These are phyloP conservation scores for Gephyroberyx darwinii DNA, from an alignment of 2,797 vertebrate species.

Conservation along the genomic window DNA sequence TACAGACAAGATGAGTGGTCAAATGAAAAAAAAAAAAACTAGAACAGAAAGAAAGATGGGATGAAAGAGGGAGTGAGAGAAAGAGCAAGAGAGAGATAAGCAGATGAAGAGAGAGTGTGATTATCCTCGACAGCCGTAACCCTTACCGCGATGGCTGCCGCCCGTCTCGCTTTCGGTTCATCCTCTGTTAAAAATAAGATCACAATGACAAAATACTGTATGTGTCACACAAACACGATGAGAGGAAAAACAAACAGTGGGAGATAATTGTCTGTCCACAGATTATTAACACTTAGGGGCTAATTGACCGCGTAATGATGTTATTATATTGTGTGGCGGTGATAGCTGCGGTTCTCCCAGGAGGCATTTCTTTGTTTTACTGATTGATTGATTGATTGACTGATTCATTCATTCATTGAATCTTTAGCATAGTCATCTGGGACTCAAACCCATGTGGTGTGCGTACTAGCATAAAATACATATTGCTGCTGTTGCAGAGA, in stretches of 20 bases:
- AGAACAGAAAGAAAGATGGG: not conserved
- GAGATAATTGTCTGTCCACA: not conserved
- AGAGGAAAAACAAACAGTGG: slow-evolving; percentile 8
- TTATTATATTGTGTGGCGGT: slow-evolving; percentile 11
- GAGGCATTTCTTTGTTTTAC: not conserved
- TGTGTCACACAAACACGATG: not conserved
- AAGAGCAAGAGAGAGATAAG: too few relatives aligned
- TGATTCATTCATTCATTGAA: not conserved
- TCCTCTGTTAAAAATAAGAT: slow-evolving; percentile 70
- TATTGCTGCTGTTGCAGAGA: not conserved
- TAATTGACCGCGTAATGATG: slow-evolving; percentile 18
- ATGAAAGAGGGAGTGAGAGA: too few relatives aligned
- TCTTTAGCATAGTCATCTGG: not conserved
- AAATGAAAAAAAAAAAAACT: not conserved
- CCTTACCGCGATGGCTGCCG: slow-evolving; percentile 64
- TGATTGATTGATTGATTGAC: slow-evolving; percentile 6
- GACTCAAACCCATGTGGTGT: not conserved
- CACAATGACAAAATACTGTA: not conserved
- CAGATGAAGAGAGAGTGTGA: not conserved
- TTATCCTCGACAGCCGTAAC: not conserved
- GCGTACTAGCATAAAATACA: slow-evolving; percentile 7
- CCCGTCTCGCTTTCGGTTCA: slow-evolving; percentile 66
- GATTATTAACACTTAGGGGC: not conserved
- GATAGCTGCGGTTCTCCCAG: not conserved
- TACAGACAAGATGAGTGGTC: not conserved